Base-by-base conservation (phyloP, 2,797 vertebrate species). In the Muscicapa striata region DNA sequence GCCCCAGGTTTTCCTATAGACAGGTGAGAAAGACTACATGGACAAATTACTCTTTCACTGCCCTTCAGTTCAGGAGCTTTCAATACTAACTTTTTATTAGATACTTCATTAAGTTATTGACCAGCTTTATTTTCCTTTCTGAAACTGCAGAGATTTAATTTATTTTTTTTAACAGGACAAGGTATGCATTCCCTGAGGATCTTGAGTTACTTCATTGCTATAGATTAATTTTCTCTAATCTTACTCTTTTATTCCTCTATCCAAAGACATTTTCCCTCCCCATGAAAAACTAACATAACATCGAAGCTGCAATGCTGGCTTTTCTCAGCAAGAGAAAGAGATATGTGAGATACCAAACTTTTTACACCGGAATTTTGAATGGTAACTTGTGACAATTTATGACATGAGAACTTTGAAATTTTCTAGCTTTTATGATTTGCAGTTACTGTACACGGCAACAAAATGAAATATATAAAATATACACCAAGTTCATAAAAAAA, bases 331-430 rank as follows among this genome's bases (percentile, higher is more conserved):
- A 66, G 45, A 66, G 1, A 68, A 72, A 82, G 45, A 0, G 6
- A 18, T 36, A 67, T 0, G 1, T 4, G 20, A 79, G 29, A 59
- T 58, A 69, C 1, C 4, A 1, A 10, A 34, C 21, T 15, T 26
- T 70, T 89, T 20, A 32, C 13, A 22, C 9, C 34, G 51, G 16
- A 36, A 87, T 84, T 84, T 54, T 32, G 30, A 36, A 61, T 0
- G 0, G 46, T 41, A 59, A 38, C 87, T 66, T 49, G 29, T 18
- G 19, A 62, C 43, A 26, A 67, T 57, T 61, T 46, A 74, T 32
- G 21, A 18, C 43, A 75, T 20, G 27, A 84, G 74, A 59, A 49
- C 7, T 11, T 61, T 1, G 14, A 58, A 10, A 13, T 43, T 62
- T 69, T 68, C 21, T 68, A 3, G 1, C 32, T 69, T 80, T 78